Evolutionary conservation across 2,113 vertebrate species (phyloP), one percentile per base, ranked within the genome.

Genomic region (Actenoides hombroni): DNA sequence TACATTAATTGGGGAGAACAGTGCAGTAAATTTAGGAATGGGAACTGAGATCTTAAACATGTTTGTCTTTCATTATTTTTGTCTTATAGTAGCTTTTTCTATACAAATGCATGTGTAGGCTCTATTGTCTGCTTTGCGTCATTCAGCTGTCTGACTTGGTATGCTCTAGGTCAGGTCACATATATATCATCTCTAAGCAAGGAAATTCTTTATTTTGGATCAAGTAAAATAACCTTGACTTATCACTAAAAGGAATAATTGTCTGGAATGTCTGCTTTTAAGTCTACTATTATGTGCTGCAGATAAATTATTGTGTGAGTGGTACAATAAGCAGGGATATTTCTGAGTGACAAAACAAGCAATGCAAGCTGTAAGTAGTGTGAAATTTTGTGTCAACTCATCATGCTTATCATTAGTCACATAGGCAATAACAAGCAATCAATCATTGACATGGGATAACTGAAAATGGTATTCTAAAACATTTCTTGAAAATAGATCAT

Each of bases 71-170:
- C 59, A 57, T 57, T n/a, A 29, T 73, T 97, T 95, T 91, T 93
- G 59, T 68, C 65, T 68, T 46, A 92, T 48, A 42, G 59, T 57
- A 74, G 46, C 80, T 92, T 91, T 94, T 96, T 91, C 91, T 87
- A 39, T 83, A 71, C 57, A 73, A 93, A 88, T 48, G 17, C 42
- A 60, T 18, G 40, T 67, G 63, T 57, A 92, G 29, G 29, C 44
- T 93, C 78, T 77, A 28, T 77, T 97, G 95, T 95, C 95, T 97
- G 96, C 92, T 97, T 97, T 95, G 51, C 86, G 95, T 97, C 95
- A 94, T 83, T 95, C 76, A 90, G 81, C 76, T 89, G 29, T 95
- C 96, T 97, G 83, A 93, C 92, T 91, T 87, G 89, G 94, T 67
- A 93, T 96, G 92, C 59, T 71, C 71, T 90, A 86, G 97, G 96